Conservation (phyloP, 2,888 invertebrate species). For the Caenorhabditis wallacei region DNA sequence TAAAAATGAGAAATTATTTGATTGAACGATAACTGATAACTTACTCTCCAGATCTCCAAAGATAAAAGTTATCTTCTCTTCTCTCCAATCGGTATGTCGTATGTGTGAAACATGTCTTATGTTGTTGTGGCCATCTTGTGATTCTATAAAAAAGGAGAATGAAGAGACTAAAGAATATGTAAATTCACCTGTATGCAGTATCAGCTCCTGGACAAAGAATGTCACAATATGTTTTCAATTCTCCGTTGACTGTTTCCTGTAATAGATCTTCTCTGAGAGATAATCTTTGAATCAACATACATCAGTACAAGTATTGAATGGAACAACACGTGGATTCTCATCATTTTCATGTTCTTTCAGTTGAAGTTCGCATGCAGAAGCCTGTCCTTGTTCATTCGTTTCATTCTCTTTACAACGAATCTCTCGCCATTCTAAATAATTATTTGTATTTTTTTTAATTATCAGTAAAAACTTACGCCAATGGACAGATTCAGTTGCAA, state of each 20-base stretch:
- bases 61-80: constrained; percentile 75
- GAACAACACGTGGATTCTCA: constrained; percentile 69
- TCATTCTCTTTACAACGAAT: constrained; percentile 74
- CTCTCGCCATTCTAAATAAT: constrained; percentile 80
- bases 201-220: constrained; percentile 79
- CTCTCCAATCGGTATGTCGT: constrained; percentile 78
- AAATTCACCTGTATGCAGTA: constrained; percentile 78
- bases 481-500: constrained; percentile 69
- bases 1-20: constrained; percentile 16
- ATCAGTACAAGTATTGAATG: constrained; percentile 77
- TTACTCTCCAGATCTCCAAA: constrained; percentile 78
- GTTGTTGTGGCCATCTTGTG: constrained; percentile 66
- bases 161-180: neutral
- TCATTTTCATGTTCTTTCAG: constrained; percentile 78
- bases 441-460: neutral
- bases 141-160: constrained; percentile 48
- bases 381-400: constrained; percentile 67
- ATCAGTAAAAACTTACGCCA: constrained; percentile 73
- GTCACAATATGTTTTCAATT: constrained; percentile 79
- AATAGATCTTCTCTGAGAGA: neutral
- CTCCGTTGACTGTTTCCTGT: constrained; percentile 79
- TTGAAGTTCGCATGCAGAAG: constrained; percentile 76
- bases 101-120: constrained; percentile 77
- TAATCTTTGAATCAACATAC: constrained; percentile 53
- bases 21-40: constrained; percentile 8